Conservation (phyloP, 2,888 invertebrate genomes). For the Osmoderma eremita region DNA sequence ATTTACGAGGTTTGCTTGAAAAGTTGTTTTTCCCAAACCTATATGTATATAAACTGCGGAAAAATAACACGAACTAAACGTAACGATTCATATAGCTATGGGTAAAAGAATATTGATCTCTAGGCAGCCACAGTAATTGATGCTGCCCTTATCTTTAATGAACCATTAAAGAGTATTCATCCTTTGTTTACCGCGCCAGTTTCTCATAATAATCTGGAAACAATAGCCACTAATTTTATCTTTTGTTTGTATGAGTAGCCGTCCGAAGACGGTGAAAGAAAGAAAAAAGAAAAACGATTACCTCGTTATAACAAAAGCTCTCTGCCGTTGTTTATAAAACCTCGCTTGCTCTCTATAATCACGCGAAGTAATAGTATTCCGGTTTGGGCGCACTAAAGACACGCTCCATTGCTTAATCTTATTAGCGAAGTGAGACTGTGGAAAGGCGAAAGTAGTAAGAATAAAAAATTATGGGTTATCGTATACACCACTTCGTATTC, state of each 20-base stretch:
- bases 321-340: constrained; percentile 6
- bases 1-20: no score
- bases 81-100: no score
- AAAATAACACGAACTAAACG: no score
- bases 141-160: constrained; percentile 10
- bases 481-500: no score
- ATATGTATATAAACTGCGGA: no score
- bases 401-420: constrained; percentile 5
- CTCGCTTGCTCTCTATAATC: background rate
- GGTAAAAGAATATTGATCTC: background rate
- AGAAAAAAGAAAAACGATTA: constrained; percentile 7
- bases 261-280: constrained; percentile 1
- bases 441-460: no score
- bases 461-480: no score
- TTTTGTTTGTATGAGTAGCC: constrained; percentile 16
- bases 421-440: background rate
- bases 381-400: background rate
- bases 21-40: no score
- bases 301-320: constrained; percentile 13
- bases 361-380: background rate
- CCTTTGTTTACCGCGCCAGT: constrained; percentile 11
- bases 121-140: background rate
- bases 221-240: constrained; percentile 26
- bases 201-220: constrained; percentile 26
- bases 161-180: constrained; percentile 23